Evolutionary conservation across 2,888 invertebrate species (phyloP).

Genomic region (Lottia scabra): DNA sequence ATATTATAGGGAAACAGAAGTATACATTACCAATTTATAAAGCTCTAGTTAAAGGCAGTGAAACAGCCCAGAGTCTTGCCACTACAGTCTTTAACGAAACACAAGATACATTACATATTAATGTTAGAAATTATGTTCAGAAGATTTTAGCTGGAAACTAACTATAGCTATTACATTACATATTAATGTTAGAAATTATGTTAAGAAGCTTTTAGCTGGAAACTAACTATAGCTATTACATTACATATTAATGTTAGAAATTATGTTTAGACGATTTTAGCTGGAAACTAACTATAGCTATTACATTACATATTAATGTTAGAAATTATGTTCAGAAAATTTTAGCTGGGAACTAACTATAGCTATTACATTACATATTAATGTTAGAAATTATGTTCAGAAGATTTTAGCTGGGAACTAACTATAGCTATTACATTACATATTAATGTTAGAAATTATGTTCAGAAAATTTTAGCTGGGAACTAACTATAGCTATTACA

Average conservation of each 20-base stretch:
- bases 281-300: neutral
- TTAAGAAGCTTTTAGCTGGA: too few relatives aligned
- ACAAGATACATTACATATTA: conserved; percentile 32
- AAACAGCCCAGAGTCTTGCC: conserved; percentile 30
- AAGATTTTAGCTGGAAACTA: conserved; percentile 24
- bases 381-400: conserved; percentile 34
- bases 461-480: too few relatives aligned
- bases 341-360: too few relatives aligned
- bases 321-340: too few relatives aligned
- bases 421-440: too few relatives aligned
- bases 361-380: conserved; percentile 34
- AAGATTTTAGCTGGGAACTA: conserved; percentile 24
- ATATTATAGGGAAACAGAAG: conserved; percentile 43
- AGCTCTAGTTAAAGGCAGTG: conserved; percentile 35
- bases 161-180: too few relatives aligned
- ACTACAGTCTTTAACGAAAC: conserved; percentile 32
- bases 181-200: too few relatives aligned
- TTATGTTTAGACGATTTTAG: conserved; percentile 35
- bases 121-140: conserved; percentile 34
- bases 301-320: too few relatives aligned
- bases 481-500: too few relatives aligned
- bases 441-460: too few relatives aligned
- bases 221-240: too few relatives aligned
- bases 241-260: conserved; percentile 36
- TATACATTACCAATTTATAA: conserved; percentile 44